Evolutionary conservation across 2,888 invertebrate genomes (phyloP), one percentile per base, ranked within the genome.

Genomic region (Drosophila maculinotata): DNA sequence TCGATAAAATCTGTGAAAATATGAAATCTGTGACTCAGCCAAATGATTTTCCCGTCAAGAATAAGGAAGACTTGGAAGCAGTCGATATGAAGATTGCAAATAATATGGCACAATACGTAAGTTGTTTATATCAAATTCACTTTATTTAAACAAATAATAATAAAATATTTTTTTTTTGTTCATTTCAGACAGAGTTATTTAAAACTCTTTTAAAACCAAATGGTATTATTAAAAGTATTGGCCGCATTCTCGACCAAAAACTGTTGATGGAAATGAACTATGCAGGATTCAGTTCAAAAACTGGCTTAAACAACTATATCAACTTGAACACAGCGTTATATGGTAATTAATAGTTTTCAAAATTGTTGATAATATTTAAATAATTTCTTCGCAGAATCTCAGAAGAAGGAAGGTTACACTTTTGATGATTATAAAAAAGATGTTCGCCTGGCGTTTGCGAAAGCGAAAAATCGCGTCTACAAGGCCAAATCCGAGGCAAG

Each of bases 1-100:
- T 73, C 0, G 73, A 73, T 51, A 73, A 69, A 30, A 44, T 73
- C 4, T 73, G 69, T 20, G 73, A 69, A 5, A 59, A 33, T 17
- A 47, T 57, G 44, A 60, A 38, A 12, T 12, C 51, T 6, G 54
- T 52, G 8, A 33, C 33, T 3, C 41, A 44, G 15, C 49, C 33
- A 4, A 74, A 60, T 10, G 69, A 73, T 23, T 73, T 73, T 42
- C 73, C 73, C n/a, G 35, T 73, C 2, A 57, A 49, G 17, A 49
- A 33, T 10, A 66, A 57, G 10, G 51, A 66, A 3, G 65, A 51
- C 1, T 20, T 73, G 12, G 73, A 65, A 39, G 41, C 12, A 5
- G 44, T 73, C 4, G 74, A 73, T 51, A 9, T 57, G 6, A 60
- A 73, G 30, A 69, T 73, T 0, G 65, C 73, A 7, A 57, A 69